phyloP scores from a whole-genome alignment of 2,888 invertebrate species.

The Aspidiotus destructor region DNA sequence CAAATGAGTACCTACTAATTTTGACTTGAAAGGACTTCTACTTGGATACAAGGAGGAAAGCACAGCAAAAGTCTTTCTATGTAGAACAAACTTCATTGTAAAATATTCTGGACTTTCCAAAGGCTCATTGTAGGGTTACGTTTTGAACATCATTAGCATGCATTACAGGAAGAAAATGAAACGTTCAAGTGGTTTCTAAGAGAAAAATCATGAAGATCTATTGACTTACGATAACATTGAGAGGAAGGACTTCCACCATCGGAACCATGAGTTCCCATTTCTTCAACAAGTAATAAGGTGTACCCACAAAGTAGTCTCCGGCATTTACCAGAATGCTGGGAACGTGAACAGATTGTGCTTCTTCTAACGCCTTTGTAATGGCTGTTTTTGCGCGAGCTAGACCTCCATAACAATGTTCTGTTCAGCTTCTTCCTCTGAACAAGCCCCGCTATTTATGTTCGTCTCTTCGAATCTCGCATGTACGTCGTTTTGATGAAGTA shows the following conservation, averaged over 20 bases:
- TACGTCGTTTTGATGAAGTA: constrained; percentile 87
- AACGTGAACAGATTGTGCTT: constrained; percentile 48
- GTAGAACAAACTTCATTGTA: too few species aligned
- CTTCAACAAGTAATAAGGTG: constrained; percentile 74
- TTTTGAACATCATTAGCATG: too few species aligned
- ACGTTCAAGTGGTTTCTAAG: too few species aligned
- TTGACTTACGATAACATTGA: constrained; percentile 72
- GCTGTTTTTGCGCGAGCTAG: constrained; percentile 56
- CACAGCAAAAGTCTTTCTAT: too few species aligned
- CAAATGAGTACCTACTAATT: too few species aligned
- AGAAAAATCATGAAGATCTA: too few species aligned
- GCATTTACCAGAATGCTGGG: constrained; percentile 76
- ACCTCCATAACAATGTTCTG: constrained; percentile 85
- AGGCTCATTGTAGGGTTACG: too few species aligned
- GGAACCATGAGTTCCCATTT: constrained; percentile 68
- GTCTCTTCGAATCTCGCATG: constrained; percentile 61
- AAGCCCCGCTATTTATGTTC: constrained; percentile 44
- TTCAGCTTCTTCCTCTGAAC: constrained; percentile 38
- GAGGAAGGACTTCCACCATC: constrained; percentile 67
- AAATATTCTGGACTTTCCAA: too few species aligned
- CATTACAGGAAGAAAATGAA: too few species aligned
- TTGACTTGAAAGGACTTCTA: too few species aligned
- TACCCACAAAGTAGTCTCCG: constrained; percentile 85
- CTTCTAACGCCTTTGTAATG: constrained; percentile 49
- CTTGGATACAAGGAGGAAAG: too few species aligned